Evolutionary conservation across 2,113 vertebrate genomes (phyloP), one percentile per base, ranked within the genome.

Genomic region (Menidia beryllina): DNA sequence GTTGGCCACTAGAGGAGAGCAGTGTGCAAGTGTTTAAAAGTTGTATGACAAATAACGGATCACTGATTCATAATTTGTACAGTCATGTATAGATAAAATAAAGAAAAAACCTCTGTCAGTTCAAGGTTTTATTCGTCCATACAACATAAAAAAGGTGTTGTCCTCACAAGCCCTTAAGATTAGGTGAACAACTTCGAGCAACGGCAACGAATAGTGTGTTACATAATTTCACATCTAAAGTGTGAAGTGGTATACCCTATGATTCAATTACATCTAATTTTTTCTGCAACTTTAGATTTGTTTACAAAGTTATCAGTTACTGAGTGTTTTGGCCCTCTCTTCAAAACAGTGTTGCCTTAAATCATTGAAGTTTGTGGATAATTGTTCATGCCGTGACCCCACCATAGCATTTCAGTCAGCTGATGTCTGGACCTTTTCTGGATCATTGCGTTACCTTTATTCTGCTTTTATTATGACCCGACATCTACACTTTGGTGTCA

Each of bases 1-100:
- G 27, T 56, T 52, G 48, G 52, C 73, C 75, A 80, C 89, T 69
- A 90, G 87, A 81, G 69, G 89, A 83, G 80, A 57, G 63, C 73
- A 82, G 60, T 73, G 74, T 69, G 25, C 68, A 63, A 36, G 34
- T 50, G 39, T 41, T 60, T 1, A 19, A 45, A 19, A 15, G 19
- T 17, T 59, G 48, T 25, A 15, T 58, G 72, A 13, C 14, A 60
- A 24, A 47, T 4, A 50, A 8, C 36, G 43, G 26, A 52, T 24
- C n/a, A 49, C 23, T 43, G 60, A 39, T 17, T 51, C 47, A n/a
- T 49, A 5, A 10, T 7, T 21, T 20, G 7, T 20, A 20, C 5
- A 25, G 5, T 24, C 12, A 25, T 15, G 12, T 52, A 10, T 5
- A 14, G 5, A 6, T 3, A 24, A 14, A 15, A 14, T 15, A 7